Conservation (phyloP, 2,888 invertebrate genomes). For the Gasteruption jaculator region DNA sequence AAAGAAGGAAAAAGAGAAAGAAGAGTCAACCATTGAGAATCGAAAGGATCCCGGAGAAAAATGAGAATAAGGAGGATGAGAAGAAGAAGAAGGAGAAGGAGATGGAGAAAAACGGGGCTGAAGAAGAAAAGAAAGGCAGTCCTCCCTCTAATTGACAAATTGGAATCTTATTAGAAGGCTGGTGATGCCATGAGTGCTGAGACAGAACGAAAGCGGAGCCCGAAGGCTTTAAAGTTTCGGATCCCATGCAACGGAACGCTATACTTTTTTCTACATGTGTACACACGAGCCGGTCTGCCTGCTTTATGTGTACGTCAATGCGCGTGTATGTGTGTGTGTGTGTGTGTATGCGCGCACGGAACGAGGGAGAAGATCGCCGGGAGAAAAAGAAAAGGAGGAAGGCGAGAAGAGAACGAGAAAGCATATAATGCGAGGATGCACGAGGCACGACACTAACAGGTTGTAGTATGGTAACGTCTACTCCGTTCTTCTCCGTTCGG, state of each 20-base stretch:
- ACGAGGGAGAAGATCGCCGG: slow-evolving; percentile 10
- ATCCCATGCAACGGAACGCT: too few species aligned
- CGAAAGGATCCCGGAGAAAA: slow-evolving; percentile 16
- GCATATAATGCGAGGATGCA: slow-evolving; percentile 43
- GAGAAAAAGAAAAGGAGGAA: slow-evolving; percentile 24
- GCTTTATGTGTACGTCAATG: slow-evolving; percentile 21
- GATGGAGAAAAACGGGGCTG: slow-evolving; percentile 18
- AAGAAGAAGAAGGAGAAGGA: slow-evolving; percentile 12
- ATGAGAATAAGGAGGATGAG: slow-evolving; percentile 13
- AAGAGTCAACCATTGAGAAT: slow-evolving; percentile 12
- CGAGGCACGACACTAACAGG: slow-evolving; percentile 49
- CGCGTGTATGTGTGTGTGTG: background rate
- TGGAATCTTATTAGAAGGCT: slow-evolving; percentile 63
- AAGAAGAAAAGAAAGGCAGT: slow-evolving; percentile 33
- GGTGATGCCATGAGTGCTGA: slow-evolving; percentile 28
- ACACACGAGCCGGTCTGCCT: slow-evolving; percentile 12
- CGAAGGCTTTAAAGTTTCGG: too few species aligned
- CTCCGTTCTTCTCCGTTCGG: too few species aligned
- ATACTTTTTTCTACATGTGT: too few species aligned
- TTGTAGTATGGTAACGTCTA: too few species aligned
- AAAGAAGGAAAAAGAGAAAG: slow-evolving; percentile 20
- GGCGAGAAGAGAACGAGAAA: slow-evolving; percentile 36
- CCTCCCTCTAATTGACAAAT: slow-evolving; percentile 66
- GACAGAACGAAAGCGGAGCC: slow-evolving; percentile 21
- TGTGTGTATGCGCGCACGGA: slow-evolving; percentile 10